phyloP scores from a whole-genome alignment of 1,140 invertebrate genomes.

The Drosophila littoralis region DNA sequence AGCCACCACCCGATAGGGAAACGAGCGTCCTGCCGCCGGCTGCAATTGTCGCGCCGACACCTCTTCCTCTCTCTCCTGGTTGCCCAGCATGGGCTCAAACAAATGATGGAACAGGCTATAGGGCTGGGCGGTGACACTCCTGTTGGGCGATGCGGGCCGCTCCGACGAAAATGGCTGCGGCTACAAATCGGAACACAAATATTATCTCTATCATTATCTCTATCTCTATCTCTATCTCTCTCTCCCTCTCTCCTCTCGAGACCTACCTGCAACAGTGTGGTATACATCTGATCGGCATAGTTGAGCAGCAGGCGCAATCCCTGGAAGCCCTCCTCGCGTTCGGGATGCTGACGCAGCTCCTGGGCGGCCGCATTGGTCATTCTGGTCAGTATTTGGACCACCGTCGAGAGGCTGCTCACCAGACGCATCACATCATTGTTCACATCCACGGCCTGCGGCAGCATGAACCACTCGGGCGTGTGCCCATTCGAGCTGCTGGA shows the following conservation, averaged over 20 bases:
- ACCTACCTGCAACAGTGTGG: slow-evolving; percentile 29
- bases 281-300: slow-evolving; percentile 40
- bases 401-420: slow-evolving; percentile 28
- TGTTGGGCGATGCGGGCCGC: neutral
- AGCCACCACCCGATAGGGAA: slow-evolving; percentile 15
- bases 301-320: slow-evolving; percentile 27
- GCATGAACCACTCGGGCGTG: slow-evolving; percentile 12
- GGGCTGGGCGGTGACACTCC: neutral
- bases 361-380: slow-evolving; percentile 33
- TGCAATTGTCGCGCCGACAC: neutral
- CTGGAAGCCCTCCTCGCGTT: slow-evolving; percentile 30
- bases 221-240: too few species aligned
- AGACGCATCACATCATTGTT: slow-evolving; percentile 33
- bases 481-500: neutral
- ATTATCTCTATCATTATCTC: too few species aligned
- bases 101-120: slow-evolving; percentile 25
- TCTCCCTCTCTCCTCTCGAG: too few species aligned
- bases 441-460: slow-evolving; percentile 15
- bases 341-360: slow-evolving; percentile 28
- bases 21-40: neutral
- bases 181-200: slow-evolving; percentile 2
- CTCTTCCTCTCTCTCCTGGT: neutral
- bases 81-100: slow-evolving; percentile 19
- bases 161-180: slow-evolving; percentile 4
- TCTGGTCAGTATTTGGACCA: slow-evolving; percentile 27